These are phyloP conservation scores for Erpetoichthys calabaricus DNA, from an alignment of 2,797 vertebrate species.

Conservation along the genomic window DNA sequence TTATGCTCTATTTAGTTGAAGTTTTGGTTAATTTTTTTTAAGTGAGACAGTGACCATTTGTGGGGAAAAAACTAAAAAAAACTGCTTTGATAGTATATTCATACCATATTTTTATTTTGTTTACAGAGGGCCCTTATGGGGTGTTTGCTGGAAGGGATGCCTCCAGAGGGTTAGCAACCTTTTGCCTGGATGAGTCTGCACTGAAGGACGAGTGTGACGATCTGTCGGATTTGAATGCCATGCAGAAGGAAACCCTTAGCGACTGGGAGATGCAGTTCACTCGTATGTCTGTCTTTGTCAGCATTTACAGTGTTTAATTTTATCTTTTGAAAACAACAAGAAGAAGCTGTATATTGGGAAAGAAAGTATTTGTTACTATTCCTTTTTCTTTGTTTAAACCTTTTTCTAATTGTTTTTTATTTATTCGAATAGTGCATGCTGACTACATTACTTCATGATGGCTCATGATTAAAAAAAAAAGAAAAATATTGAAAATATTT, in stretches of 20 bases:
- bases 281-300: conserved; percentile 48
- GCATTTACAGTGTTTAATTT: conserved; percentile 17
- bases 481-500: no score
- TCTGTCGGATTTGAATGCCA: conserved; percentile 75
- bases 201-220: conserved; percentile 83
- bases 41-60: neutral
- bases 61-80: neutral
- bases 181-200: conserved; percentile 86
- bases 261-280: conserved; percentile 96
- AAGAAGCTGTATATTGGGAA: conserved; percentile 16
- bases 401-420: no score
- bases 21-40: no score
- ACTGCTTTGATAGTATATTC: no score
- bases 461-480: no score
- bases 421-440: no score
- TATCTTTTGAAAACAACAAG: conserved; percentile 14
- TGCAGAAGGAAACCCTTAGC: conserved; percentile 76
- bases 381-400: no score
- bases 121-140: conserved; percentile 83
- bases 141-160: conserved; percentile 91
- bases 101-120: conserved; percentile 16
- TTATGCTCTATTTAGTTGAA: no score
- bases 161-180: conserved; percentile 89
- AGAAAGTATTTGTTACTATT: conserved; percentile 2
- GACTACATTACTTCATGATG: no score